Conservation (phyloP, 2,797 vertebrate species). For the Poecilia velifera region DNA sequence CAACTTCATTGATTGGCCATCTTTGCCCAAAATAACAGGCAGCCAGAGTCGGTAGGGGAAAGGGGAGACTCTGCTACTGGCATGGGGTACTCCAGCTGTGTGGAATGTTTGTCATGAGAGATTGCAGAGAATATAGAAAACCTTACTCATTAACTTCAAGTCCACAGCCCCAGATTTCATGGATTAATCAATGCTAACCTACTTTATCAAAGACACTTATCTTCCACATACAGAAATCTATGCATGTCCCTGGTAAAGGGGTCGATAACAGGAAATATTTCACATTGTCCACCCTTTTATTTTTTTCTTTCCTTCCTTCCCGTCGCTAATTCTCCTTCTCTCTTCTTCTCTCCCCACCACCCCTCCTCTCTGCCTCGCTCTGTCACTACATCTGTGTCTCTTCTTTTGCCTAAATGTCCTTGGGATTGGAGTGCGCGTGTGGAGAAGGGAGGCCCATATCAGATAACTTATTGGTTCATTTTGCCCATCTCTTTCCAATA, state of each 20-base stretch:
- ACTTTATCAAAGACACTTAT: conserved; percentile 89
- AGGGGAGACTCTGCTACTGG: background rate
- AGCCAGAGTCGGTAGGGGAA: conserved; percentile 39
- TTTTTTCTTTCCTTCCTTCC: conserved; percentile 12
- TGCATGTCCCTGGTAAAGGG: conserved; percentile 79
- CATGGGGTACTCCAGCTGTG: conserved; percentile 58
- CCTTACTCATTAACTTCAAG: conserved; percentile 85
- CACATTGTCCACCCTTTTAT: conserved; percentile 74
- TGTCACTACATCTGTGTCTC: conserved; percentile 56
- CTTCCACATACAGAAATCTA: conserved; percentile 84
- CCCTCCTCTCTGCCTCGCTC: conserved; percentile 31
- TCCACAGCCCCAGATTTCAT: conserved; percentile 83
- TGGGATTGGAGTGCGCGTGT: conserved; percentile 66
- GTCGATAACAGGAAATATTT: conserved; percentile 85
- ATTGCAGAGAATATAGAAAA: conserved; percentile 80
- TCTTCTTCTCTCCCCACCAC: conserved; percentile 25
- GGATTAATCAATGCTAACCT: conserved; percentile 89
- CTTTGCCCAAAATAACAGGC: conserved; percentile 78
- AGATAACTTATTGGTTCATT: conserved; percentile 81
- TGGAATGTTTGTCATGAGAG: conserved; percentile 67
- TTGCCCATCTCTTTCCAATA: conserved; percentile 80
- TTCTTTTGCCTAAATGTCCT: conserved; percentile 75
- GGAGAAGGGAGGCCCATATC: conserved; percentile 75
- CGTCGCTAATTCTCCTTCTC: conserved; percentile 59
- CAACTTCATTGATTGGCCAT: conserved; percentile 81